Evolutionary conservation across 2,113 vertebrate species (phyloP), one percentile per base, ranked within the genome.

Genomic region (Brachyhypopomus gauderio): DNA sequence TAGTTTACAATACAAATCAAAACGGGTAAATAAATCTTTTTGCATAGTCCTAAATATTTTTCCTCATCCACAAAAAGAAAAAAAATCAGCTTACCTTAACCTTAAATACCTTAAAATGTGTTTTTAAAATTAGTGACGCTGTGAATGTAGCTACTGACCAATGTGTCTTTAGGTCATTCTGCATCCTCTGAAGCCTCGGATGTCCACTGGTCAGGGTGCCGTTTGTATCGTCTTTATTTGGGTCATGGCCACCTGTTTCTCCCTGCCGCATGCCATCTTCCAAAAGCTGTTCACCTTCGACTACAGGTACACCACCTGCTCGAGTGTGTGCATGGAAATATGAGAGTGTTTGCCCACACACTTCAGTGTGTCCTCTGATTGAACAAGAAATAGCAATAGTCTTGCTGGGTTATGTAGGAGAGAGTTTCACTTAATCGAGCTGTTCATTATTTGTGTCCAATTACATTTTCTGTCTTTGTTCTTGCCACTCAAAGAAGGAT

Each of bases 241-340:
- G 97, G 91, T 95, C 74, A 94, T 97, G 97, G 96, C 95, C 20
- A 90, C 92, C 2, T 95, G 95, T 85, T 98, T 98, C 85, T 98
- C 97, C 4, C 93, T 98, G 16, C 97, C 97, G 5, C 97, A 98
- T 19, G 96, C 96, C 4, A 95, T 98, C 92, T 97, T 95, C 87
- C 97, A 98, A 88, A 97, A 97, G 82, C 93, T 97, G 60, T 95
- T 98, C 79, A 96, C 90, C 25, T 97, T 97, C 86, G 89, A 94
- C 78, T 95, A 96, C 92, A 96, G 94, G 95, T 95, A 85, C 75
- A 56, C 45, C 27, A 41, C n/a, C 62, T 22, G 22, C n/a, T 59
- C 56, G 12, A 20, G 55, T 36, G 55, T 59, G 19, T n/a, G 48
- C 14, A 9, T 38, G 6, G 12, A 36, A 19, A 0, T 16, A 27